Evolutionary conservation across 2,888 invertebrate genomes (phyloP), one percentile per base, ranked within the genome.

Genomic region (Baccha elongata): DNA sequence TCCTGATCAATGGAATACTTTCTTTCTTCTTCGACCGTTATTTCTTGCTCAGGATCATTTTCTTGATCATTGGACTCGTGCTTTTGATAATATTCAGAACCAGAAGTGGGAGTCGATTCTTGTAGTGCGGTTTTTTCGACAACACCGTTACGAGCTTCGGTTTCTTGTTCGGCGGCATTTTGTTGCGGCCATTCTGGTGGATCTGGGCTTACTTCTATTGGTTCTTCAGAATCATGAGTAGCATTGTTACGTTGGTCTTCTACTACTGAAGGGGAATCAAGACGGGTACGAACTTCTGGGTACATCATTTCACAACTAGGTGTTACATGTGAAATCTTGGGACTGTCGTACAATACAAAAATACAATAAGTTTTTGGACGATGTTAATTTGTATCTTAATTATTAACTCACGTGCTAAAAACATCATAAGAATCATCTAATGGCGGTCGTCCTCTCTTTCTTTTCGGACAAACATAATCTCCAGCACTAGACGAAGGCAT

Each of bases 371-470:
- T n/a, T n/a, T n/a, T n/a, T n/a, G n/a, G n/a, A n/a, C n/a, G n/a
- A n/a, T 8, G 6, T 17, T 42, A 17, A 17, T 5, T 4, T 15
- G 8, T 42, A 3, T 42, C n/a, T 11, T 5, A 37, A 4, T 42
- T 7, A 32, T 26, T 7, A n/a, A 86, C 89, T 88, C 86, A 91
- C 90, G 89, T 88, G 87, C 90, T 91, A 72, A 90, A 91, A 1
- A 89, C 89, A 84, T 91, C 91, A 76, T 91, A 91, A 35, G 90
- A 87, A 74, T 90, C 93, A 87, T 94, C 94, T 87, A 94, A 91
- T 55, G 94, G 94, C 5, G 94, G 94, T 81, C 94, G 91, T 29
- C 94, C 94, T 46, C 94, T 91, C 88, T 94, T 94, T 86, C 90
- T 88, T 92, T 92, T 91, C 92, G 94, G 88, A 90, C 92, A 78